phyloP scores from a whole-genome alignment of 2,888 invertebrate species.

The Branchipolynoe longqiensis region DNA sequence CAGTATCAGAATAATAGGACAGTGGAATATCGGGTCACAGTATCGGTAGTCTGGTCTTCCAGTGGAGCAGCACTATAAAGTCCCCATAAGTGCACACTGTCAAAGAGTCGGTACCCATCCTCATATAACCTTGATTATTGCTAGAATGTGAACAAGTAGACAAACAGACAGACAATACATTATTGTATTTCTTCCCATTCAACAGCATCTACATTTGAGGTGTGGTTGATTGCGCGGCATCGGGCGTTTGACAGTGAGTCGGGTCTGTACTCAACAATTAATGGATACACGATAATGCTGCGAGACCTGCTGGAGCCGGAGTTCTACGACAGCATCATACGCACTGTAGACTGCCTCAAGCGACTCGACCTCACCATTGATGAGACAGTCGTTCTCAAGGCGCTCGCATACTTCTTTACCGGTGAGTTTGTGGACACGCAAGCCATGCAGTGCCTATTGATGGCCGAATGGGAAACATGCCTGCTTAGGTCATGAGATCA shows the following conservation, averaged over 20 bases:
- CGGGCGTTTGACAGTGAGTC: slow-evolving; percentile 43
- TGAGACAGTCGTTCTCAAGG: slow-evolving; percentile 29
- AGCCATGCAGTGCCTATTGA: background rate
- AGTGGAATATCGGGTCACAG: too few relatives aligned
- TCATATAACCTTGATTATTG: too few relatives aligned
- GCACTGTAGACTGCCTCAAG: background rate
- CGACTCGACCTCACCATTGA: slow-evolving; percentile 1
- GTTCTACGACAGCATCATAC: background rate
- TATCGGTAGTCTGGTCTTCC: too few relatives aligned
- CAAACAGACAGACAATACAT: too few relatives aligned
- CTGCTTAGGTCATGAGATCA: too few relatives aligned
- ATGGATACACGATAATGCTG: slow-evolving; percentile 5
- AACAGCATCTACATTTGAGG: slow-evolving; percentile 55
- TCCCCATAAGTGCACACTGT: too few relatives aligned
- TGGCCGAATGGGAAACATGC: background rate
- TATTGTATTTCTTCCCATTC: too few relatives aligned
- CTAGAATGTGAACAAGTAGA: too few relatives aligned
- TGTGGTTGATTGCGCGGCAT: slow-evolving; percentile 48
- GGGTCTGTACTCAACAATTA: slow-evolving; percentile 10
- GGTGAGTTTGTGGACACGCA: background rate
- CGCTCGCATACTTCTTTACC: slow-evolving; percentile 23
- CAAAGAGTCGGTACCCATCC: too few relatives aligned
- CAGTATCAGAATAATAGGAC: too few relatives aligned
- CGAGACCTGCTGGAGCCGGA: background rate
- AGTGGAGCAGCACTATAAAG: too few relatives aligned